Evolutionary conservation across 2,888 invertebrate species (phyloP).

Genomic region (Microctonus hyperodae): DNA sequence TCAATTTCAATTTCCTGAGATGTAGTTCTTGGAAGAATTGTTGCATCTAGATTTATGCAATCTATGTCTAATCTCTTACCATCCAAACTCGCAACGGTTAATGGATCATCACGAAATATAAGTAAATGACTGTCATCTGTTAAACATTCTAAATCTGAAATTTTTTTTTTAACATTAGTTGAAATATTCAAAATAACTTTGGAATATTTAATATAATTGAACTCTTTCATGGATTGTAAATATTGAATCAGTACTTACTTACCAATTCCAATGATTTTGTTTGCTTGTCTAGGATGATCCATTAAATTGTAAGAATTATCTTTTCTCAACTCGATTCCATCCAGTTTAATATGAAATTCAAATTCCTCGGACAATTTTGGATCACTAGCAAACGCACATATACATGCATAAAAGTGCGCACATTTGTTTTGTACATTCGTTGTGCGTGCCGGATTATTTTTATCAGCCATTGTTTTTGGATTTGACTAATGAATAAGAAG

Average conservation of each 20-base stretch:
- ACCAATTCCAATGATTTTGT: conserved; percentile 58
- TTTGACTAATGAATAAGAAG: conserved; percentile 38
- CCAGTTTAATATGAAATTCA: conserved; percentile 67
- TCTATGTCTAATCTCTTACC: conserved; percentile 53
- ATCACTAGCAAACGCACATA: conserved; percentile 75
- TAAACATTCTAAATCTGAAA: conserved; percentile 54
- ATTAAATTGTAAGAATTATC: conserved; percentile 45
- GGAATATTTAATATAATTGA: no score
- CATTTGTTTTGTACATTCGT: conserved; percentile 62
- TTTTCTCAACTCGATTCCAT: conserved; percentile 55
- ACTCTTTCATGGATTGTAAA: not conserved
- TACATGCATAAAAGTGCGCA: conserved; percentile 75
- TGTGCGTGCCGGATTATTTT: conserved; percentile 34
- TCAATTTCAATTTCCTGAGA: conserved; percentile 53
- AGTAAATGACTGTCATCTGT: conserved; percentile 55
- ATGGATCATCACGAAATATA: conserved; percentile 56
- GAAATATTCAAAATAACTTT: no score
- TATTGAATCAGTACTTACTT: conserved; percentile 30
- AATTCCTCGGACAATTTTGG: conserved; percentile 71
- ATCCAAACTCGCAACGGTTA: conserved; percentile 54
- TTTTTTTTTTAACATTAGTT: no score
- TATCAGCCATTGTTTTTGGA: conserved; percentile 45
- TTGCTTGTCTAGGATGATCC: conserved; percentile 48
- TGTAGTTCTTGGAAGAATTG: conserved; percentile 51
- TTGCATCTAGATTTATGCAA: conserved; percentile 54